phyloP scores from a whole-genome alignment of 2,888 invertebrate genomes.

The Vesta saturnalis region DNA sequence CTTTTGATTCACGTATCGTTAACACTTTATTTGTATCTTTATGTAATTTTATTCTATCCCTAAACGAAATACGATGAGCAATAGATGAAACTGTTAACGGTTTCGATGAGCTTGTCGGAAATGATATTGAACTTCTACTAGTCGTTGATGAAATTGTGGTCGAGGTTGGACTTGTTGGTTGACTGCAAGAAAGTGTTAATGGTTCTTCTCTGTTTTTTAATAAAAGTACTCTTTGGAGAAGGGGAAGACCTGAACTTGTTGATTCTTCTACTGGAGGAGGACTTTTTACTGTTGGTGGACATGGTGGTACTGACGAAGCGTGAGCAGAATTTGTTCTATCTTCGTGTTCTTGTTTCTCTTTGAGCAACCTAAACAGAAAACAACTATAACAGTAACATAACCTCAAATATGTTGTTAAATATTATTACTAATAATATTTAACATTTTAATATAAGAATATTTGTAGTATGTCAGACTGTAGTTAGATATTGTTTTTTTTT shows the following conservation, averaged over 20 bases:
- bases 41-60: constrained; percentile 52
- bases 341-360: constrained; percentile 81
- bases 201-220: constrained; percentile 81
- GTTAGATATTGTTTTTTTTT: too few relatives aligned
- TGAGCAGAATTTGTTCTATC: constrained; percentile 64
- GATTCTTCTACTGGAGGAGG: constrained; percentile 67
- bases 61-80: constrained; percentile 57
- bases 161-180: constrained; percentile 52
- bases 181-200: constrained; percentile 57
- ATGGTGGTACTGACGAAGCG: constrained; percentile 60
- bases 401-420: not conserved
- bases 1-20: constrained; percentile 46
- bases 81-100: constrained; percentile 47
- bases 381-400: not conserved
- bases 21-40: constrained; percentile 51
- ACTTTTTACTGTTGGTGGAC: constrained; percentile 68
- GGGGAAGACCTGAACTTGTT: constrained; percentile 76
- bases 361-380: constrained; percentile 68
- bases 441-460: not conserved
- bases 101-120: constrained; percentile 39
- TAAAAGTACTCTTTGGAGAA: constrained; percentile 77
- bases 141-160: constrained; percentile 26
- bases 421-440: not conserved
- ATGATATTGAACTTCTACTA: constrained; percentile 37
- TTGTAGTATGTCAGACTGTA: too few relatives aligned